Base-by-base conservation (phyloP, 2,797 vertebrate genomes). In the Trachops cirrhosus region DNA sequence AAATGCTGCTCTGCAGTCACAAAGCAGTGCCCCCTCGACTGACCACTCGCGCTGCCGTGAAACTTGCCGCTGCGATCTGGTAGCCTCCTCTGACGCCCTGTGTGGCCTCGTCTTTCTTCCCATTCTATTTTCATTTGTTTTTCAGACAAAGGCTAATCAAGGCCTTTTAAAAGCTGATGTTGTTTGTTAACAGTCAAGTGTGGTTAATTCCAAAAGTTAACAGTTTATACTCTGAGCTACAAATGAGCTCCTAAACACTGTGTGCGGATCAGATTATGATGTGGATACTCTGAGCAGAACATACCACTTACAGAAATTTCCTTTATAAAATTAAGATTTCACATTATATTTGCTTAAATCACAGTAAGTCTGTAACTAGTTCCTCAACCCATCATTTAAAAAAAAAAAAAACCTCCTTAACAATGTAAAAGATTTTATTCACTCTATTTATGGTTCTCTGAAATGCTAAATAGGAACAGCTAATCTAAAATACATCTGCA, bases 321-420 rank as follows among this genome's bases (percentile, higher is more conserved):
- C 82, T 93, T 78, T 62, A 91, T 74, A 96, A 95, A 95, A 91
- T 90, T 95, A 52, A 95, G 64, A 92, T 67, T 84, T 90, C 82
- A 95, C 54, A 80, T 93, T 88, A 90, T 48, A 91, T 95, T 86
- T 95, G 57, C n/a, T 93, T 95, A 92, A 85, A 86, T 96, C 90
- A 97, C 90, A 96, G 85, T 88, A 91, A 86, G 16, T 29, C 50
- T 94, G 5, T 95, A 95, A 95, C 34, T 24, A 90, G 48, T 68
- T 86, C 84, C 59, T 93, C 57, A 67, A 71, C 4, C 34, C 46
- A 73, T n/a, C 54, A 80, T 41, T 57, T 87, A 86, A 54, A 50
- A 80, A 78, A 94, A 91, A 70, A 48, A 84, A 15, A 29, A 85
- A 46, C 1, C 21, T 62, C 50, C 26, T 86, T 64, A 94, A 90